phyloP scores from a whole-genome alignment of 2,797 vertebrate species.

The Tenualosa thibaudeaui region DNA sequence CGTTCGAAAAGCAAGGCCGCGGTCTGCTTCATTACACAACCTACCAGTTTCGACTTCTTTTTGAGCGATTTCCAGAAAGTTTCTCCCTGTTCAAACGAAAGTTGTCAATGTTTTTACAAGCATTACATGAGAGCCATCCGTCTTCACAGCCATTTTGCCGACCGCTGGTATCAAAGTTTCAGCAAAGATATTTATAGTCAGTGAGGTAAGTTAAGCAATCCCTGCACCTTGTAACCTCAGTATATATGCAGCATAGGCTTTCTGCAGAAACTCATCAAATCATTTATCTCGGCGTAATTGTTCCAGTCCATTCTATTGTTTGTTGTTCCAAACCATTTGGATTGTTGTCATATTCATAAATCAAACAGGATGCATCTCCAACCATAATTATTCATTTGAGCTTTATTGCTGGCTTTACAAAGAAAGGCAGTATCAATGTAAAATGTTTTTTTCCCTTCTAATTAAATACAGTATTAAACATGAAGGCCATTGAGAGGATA shows the following conservation, averaged over 20 bases:
- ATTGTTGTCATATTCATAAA: not conserved
- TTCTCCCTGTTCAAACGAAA: slow-evolving; percentile 1
- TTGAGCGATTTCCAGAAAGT: not conserved
- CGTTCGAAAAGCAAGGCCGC: not conserved
- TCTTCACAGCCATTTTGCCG: slow-evolving; percentile 13
- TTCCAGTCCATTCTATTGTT: too few species aligned
- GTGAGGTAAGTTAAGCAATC: not conserved
- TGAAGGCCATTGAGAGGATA: slow-evolving; percentile 1
- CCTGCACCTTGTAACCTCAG: not conserved
- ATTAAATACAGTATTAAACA: slow-evolving; percentile 6
- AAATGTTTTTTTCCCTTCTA: not conserved
- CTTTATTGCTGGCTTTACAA: slow-evolving; percentile 12
- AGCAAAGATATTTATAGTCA: slow-evolving; percentile 13
- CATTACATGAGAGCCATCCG: not conserved
- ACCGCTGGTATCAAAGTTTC: not conserved
- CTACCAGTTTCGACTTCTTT: not conserved
- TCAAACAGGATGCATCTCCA: not conserved
- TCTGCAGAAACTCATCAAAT: too few species aligned
- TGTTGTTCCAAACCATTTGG: too few species aligned
- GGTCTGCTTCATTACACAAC: not conserved
- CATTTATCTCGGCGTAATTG: too few species aligned
- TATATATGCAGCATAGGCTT: not conserved
- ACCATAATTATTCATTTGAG: not conserved
- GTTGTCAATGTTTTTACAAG: slow-evolving; percentile 1
- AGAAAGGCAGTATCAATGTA: slow-evolving; percentile 19